A percentile compares a stretch with the other conserved stretches of the same genome.
Conservation (phyloP, 2,797 vertebrate species). For the Enteromius anoplus region DNA sequence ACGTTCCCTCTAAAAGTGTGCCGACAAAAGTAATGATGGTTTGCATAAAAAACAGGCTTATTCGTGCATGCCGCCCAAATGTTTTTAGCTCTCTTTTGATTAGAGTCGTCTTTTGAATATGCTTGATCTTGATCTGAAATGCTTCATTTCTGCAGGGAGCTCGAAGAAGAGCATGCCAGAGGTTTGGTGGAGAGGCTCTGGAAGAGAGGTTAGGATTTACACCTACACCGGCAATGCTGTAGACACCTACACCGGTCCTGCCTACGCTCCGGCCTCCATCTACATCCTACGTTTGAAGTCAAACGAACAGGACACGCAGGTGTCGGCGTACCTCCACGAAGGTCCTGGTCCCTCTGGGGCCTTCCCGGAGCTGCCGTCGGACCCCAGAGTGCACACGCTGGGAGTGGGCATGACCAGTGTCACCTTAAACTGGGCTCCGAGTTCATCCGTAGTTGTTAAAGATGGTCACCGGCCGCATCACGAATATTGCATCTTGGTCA, state of each 20-base stretch:
- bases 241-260: slow-evolving; percentile 79
- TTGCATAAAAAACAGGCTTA: slow-evolving; percentile 33
- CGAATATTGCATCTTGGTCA: slow-evolving; percentile 86
- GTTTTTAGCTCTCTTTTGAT: slow-evolving; percentile 43
- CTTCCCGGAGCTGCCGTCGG: slow-evolving; percentile 82
- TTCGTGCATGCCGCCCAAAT: neutral
- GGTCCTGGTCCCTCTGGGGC: slow-evolving; percentile 72
- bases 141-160: slow-evolving; percentile 70
- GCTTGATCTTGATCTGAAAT: slow-evolving; percentile 26
- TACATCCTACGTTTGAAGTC: slow-evolving; percentile 84
- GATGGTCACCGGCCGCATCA: slow-evolving; percentile 66
- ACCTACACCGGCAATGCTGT: slow-evolving; percentile 80
- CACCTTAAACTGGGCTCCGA: slow-evolving; percentile 86
- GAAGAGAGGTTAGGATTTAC: slow-evolving; percentile 77
- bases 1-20: slow-evolving; percentile 67
- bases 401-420: slow-evolving; percentile 85
- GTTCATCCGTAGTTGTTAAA: slow-evolving; percentile 70
- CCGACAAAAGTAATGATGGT: slow-evolving; percentile 46
- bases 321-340: slow-evolving; percentile 79
- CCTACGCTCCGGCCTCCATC: slow-evolving; percentile 73
- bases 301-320: slow-evolving; percentile 79
- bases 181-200: slow-evolving; percentile 78
- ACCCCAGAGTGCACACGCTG: slow-evolving; percentile 81
- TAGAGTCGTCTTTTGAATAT: slow-evolving; percentile 29
- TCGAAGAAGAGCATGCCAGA: slow-evolving; percentile 77